These are phyloP conservation scores for Macrosiphum euphorbiae DNA, from an alignment of 2,888 invertebrate species.

Conservation along the genomic window DNA sequence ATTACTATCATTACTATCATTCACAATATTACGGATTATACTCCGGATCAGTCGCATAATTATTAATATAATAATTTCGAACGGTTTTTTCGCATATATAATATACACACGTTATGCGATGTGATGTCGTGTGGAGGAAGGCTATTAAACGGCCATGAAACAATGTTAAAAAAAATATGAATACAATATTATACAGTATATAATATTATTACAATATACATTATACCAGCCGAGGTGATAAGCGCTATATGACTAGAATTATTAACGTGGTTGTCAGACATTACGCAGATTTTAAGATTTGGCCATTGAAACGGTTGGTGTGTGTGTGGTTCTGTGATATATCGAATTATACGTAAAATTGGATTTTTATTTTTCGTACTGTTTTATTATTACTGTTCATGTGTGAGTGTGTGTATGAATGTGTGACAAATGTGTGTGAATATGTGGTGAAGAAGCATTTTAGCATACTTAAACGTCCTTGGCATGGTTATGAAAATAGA, in stretches of 20 bases:
- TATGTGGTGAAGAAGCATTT: slow-evolving; percentile 12
- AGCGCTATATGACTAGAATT: background rate
- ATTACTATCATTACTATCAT: background rate
- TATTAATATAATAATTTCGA: background rate
- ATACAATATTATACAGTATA: background rate
- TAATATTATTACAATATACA: background rate
- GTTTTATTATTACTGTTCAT: background rate
- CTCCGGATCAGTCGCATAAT: background rate
- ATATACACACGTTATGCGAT: background rate
- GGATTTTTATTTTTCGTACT: background rate
- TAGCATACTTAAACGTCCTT: slow-evolving; percentile 33
- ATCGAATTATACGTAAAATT: background rate
- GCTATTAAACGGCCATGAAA: background rate
- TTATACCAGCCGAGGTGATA: background rate
- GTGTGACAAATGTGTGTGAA: background rate
- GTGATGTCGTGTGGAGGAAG: background rate
- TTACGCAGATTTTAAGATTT: background rate
- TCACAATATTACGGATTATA: background rate
- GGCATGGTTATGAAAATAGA: slow-evolving; percentile 58
- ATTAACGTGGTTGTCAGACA: background rate
- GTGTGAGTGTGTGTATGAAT: background rate
- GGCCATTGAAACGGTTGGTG: background rate
- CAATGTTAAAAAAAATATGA: background rate
- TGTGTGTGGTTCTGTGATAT: background rate
- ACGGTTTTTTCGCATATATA: background rate